Evolutionary conservation across 64 coral and sea anemone genomes (phyloP), one percentile per base, ranked within the genome.

Genomic region (Montipora foliosa): DNA sequence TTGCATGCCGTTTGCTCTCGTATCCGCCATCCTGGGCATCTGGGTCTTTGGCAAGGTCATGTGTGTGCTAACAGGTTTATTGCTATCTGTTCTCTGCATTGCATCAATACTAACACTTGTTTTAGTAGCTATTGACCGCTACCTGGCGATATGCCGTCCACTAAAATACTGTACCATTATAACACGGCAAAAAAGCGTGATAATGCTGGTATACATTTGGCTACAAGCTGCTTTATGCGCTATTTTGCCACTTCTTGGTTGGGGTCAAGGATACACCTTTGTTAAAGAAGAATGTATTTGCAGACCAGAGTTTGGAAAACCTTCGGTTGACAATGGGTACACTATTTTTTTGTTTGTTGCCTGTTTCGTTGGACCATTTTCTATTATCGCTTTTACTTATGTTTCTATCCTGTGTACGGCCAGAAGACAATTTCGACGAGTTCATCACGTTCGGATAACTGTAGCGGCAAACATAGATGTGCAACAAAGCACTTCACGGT

Each of bases 351-450:
- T 97, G 59, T 97, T 97, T 47, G 16, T 67, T 12, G 88, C 89
- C 22, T 94, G 89, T 79, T 97, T 97, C 68, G 89, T 84, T 22
- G 64, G 88, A 1, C 96, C 96, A 13, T 97, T 97, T 52, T 82
- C 78, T 15, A 83, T 97, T 22, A 80, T 97, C 68, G 85, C 93
- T 8, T 92, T 79, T 61, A 94, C 91, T 5, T 97, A 97, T 64
- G 29, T 97, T 44, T 97, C 96, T 8, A 97, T 97, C 69, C 66
- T 97, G 6, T 92, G 89, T 78, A 95, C 96, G 22, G 96, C 96
- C 13, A 79, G 93, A 24, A 81, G 88, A 24, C 96, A 97, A 24
- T 97, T 95, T 70, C 82, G 96, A 60, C 89, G 87, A 85, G 96
- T 97, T 44, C 95, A 97, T 47, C 91, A 90, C 64, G 73, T 51